Conservation (phyloP, 2,113 vertebrate genomes). For the Campylomormyrus numenius region DNA sequence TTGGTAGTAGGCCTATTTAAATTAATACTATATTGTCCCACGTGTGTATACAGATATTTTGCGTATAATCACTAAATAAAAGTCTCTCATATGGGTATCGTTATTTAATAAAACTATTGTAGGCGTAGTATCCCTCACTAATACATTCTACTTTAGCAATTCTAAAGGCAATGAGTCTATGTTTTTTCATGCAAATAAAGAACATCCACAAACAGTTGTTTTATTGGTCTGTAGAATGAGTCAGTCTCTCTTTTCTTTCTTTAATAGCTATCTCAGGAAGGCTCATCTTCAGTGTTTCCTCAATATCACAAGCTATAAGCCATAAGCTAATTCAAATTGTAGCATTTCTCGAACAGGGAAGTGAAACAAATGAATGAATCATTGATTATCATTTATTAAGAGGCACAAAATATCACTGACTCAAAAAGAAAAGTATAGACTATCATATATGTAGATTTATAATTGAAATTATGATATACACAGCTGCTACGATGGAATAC, state of each 20-base stretch:
- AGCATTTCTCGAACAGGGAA: background rate
- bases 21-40: background rate
- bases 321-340: background rate
- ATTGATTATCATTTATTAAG: background rate
- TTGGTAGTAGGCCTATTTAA: background rate
- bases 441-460: background rate
- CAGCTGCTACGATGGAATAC: background rate
- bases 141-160: background rate
- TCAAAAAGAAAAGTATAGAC: background rate
- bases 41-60: background rate
- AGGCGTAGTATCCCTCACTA: background rate
- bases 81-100: background rate
- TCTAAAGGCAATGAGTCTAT: background rate
- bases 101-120: background rate
- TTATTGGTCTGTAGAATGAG: background rate
- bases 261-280: background rate
- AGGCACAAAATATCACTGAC: background rate
- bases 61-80: background rate
- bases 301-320: background rate
- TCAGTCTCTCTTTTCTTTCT: background rate
- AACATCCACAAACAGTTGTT: background rate
- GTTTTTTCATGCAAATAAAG: constrained; percentile 7
- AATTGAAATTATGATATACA: background rate
- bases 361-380: background rate
- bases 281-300: background rate